phyloP scores from a whole-genome alignment of 2,888 invertebrate species.

The Rhyacophila evoluta region DNA sequence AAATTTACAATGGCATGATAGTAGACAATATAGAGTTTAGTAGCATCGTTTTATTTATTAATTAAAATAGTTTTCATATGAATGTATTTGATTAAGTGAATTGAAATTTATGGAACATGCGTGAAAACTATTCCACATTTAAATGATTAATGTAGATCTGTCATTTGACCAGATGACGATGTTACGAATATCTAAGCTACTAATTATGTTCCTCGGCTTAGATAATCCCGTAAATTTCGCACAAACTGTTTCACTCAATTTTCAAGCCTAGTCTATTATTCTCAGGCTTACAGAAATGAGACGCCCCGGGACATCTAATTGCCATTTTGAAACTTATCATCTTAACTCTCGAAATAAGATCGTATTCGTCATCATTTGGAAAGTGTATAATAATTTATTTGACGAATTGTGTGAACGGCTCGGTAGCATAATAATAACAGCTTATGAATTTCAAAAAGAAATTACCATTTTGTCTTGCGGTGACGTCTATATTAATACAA shows the following conservation, averaged over 20 bases:
- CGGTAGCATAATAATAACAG: background rate
- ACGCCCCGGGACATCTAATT: background rate
- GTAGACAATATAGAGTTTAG: too few relatives aligned
- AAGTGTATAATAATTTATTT: background rate
- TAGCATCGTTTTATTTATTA: too few relatives aligned
- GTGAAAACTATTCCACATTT: too few relatives aligned
- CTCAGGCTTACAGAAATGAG: background rate
- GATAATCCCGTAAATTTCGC: slow-evolving; percentile 7
- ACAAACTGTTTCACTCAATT: slow-evolving; percentile 20
- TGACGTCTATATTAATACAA: too few relatives aligned
- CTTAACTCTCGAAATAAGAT: slow-evolving; percentile 18
- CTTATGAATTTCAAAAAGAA: background rate
- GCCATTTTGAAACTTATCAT: slow-evolving; percentile 5
- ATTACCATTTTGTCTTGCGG: too few relatives aligned
- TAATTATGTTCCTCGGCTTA: background rate
- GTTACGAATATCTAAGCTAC: background rate
- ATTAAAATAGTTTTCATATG: too few relatives aligned
- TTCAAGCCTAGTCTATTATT: slow-evolving; percentile 10
- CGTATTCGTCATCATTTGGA: slow-evolving; percentile 1
- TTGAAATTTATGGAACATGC: too few relatives aligned
- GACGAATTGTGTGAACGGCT: background rate
- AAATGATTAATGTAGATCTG: too few relatives aligned
- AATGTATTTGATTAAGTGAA: too few relatives aligned
- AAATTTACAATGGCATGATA: too few relatives aligned
- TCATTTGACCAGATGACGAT: background rate